Evolutionary conservation across 2,797 vertebrate genomes (phyloP).

Genomic region (Siniperca obscura): DNA sequence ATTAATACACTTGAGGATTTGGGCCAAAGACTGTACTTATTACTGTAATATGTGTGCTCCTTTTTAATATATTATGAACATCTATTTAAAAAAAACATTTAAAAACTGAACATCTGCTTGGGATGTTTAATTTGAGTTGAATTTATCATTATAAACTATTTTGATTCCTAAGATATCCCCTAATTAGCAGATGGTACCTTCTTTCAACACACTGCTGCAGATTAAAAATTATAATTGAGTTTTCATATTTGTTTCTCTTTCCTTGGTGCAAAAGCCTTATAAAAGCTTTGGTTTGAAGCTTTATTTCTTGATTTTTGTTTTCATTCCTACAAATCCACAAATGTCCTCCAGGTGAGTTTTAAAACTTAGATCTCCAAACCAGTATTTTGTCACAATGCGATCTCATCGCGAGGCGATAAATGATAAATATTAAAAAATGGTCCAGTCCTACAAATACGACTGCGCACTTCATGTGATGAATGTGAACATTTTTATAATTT

Average conservation of each 20-base stretch:
- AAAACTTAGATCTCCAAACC: background rate
- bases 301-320: background rate
- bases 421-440: background rate
- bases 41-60: background rate
- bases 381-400: too few species aligned
- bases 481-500: background rate
- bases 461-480: background rate
- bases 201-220: too few species aligned
- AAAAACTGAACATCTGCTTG: background rate
- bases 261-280: background rate
- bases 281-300: background rate
- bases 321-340: background rate
- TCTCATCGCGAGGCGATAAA: too few species aligned
- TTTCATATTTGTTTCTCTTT: background rate
- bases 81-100: background rate
- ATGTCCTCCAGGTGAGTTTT: background rate
- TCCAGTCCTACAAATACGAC: background rate
- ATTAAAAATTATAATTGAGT: too few species aligned
- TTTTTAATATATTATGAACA: background rate
- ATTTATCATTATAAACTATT: too few species aligned
- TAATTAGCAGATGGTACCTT: too few species aligned
- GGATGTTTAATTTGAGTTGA: too few species aligned
- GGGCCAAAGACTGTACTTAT: slow-evolving; percentile 4
- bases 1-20: background rate
- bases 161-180: too few species aligned